These are phyloP conservation scores for Cladopsammia gracilis DNA, from an alignment of 64 coral and sea anemone species.

Conservation along the genomic window DNA sequence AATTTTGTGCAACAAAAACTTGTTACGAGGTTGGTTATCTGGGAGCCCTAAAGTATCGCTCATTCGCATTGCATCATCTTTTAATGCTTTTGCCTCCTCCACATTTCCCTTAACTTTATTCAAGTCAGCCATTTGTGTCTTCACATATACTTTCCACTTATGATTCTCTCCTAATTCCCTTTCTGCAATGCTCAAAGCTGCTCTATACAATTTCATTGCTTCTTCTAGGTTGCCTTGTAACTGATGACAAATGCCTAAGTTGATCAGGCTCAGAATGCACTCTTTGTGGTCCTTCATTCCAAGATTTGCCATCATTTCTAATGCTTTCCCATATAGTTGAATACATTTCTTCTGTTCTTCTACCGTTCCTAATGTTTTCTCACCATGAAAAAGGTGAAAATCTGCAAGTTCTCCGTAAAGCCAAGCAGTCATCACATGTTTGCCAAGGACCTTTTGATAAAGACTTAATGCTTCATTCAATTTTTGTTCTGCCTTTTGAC, in stretches of 20 bases:
- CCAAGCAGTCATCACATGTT: conserved; percentile 36
- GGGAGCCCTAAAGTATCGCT: neutral
- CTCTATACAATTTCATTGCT: neutral
- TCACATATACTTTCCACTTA: conserved; percentile 25
- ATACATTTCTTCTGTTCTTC: neutral
- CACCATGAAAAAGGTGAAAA: conserved; percentile 41
- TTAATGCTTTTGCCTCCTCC: neutral
- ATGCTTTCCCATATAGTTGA: conserved; percentile 9
- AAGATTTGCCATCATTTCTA: conserved; percentile 10
- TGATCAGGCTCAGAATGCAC: conserved; percentile 14
- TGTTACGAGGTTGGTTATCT: neutral
- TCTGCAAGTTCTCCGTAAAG: conserved; percentile 11
- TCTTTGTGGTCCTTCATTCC: conserved; percentile 16
- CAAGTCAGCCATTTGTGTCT: conserved; percentile 14
- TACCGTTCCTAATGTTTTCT: neutral
- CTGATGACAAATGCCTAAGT: conserved; percentile 22
- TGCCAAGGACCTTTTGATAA: conserved; percentile 14
- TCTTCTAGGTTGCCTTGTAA: neutral
- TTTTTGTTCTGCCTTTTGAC: neutral
- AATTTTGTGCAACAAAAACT: conserved; percentile 15
- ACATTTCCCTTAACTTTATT: conserved; percentile 2
- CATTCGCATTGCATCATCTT: neutral
- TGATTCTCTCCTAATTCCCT: conserved; percentile 20
- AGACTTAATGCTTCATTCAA: conserved; percentile 21
- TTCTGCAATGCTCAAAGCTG: conserved; percentile 37